Base-by-base conservation (phyloP, 2,797 vertebrate genomes). In the Siniperca undulata region DNA sequence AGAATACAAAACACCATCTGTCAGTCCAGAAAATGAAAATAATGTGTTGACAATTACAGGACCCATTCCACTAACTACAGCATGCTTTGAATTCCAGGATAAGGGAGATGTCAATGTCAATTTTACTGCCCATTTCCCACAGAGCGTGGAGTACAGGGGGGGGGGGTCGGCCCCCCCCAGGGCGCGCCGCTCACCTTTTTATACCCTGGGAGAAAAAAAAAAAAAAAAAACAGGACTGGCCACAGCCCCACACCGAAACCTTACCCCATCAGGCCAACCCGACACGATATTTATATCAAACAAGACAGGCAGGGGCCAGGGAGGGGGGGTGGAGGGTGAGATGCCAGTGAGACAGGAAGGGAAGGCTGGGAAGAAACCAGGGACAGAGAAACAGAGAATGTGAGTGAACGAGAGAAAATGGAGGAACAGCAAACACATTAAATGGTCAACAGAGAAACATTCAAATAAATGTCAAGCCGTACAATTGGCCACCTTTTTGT, bases 211-310 rank as follows among this genome's bases (percentile, higher is more conserved):
- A 89, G 88, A 89, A 83, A 88, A 93, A 85, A 30, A 30, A 30
- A 27, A 30, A 30, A 30, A 30, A 30, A 30, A 30, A 91, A 90
- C 82, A 92, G 86, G 80, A 82, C 77, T 91, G 92, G 88, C 86
- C 76, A 69, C 78, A 60, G 86, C 82, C 89, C 88, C 80, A 71
- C 70, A 74, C 22, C 27, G 95, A 94, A 95, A 96, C 93, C 86
- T 87, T 80, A 95, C 80, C 90, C 94, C 88, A 82, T 86, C 89
- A 86, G 88, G 83, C 91, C 82, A 77, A 72, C 88, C 88, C 73
- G n/a, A 69, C 80, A 74, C 50, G 92, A 94, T 96, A 96, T 96
- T 95, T 95, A 95, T 95, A 96, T 92, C 92, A 93, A 93, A 91
- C 90, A 93, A 92, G 89, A 82, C 85, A 88, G 92, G 78, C 82